Evolutionary conservation across 2,113 vertebrate genomes (phyloP).

Genomic region (Hippocampus barbouri): DNA sequence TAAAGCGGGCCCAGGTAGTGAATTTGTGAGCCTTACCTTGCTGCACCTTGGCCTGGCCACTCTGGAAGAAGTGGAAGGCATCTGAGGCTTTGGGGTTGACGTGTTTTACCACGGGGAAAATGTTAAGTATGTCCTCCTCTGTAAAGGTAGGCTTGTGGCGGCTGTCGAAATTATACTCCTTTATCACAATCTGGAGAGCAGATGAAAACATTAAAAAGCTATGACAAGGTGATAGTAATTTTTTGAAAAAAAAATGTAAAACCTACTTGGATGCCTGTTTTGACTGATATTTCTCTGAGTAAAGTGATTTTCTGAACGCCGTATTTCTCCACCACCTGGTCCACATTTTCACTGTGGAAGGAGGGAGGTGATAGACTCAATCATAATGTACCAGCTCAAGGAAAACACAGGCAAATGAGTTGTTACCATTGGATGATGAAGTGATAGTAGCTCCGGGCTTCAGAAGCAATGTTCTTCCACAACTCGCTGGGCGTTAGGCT

Average conservation of each 20-base stretch:
- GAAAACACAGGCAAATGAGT: not conserved
- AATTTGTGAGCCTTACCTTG: constrained; percentile 78
- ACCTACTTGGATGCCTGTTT: constrained; percentile 91
- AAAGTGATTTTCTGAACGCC: constrained; percentile 92
- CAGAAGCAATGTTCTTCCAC: constrained; percentile 90
- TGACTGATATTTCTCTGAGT: constrained; percentile 91
- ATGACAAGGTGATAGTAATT: not conserved
- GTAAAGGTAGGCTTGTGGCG: constrained; percentile 96
- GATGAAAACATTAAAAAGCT: not conserved
- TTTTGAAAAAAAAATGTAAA: not conserved
- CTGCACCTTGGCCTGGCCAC: constrained; percentile 97
- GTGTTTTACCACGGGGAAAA: constrained; percentile 96
- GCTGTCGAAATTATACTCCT: constrained; percentile 95
- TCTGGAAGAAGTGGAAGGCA: constrained; percentile 99
- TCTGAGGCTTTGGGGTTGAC: constrained; percentile 98
- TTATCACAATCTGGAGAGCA: constrained; percentile 83
- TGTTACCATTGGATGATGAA: constrained; percentile 85
- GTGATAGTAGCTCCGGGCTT: constrained; percentile 89
- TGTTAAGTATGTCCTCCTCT: constrained; percentile 96
- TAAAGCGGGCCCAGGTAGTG: not conserved
- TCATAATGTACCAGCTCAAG: not conserved
- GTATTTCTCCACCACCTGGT: constrained; percentile 90
- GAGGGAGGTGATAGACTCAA: not conserved
- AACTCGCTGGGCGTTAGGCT: constrained; percentile 89
- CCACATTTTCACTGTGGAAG: constrained; percentile 82